These are phyloP conservation scores for Jaculus jaculus DNA, from an alignment of 2,113 vertebrate genomes.

Conservation along the genomic window DNA sequence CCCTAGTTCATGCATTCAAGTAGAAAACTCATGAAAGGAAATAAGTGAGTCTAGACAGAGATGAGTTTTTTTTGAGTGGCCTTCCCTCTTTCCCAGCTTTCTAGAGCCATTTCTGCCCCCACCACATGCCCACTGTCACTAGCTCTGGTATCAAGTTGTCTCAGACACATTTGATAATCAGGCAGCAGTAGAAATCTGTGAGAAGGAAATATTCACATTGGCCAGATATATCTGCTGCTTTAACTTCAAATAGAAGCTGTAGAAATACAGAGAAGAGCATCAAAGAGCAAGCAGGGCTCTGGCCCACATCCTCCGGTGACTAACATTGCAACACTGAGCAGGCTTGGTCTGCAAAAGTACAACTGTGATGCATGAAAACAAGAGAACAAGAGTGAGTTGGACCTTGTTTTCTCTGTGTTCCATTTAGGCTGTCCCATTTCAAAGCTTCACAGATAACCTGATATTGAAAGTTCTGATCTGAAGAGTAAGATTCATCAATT, in stretches of 20 bases:
- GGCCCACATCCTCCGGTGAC: fast-evolving
- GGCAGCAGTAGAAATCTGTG: fast-evolving
- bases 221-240: neutral
- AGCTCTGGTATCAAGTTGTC: fast-evolving
- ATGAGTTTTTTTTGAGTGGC: fast-evolving
- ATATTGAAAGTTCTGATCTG: neutral
- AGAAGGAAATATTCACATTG: too few relatives aligned
- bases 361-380: neutral
- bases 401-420: neutral
- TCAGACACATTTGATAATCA: fast-evolving
- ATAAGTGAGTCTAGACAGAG: neutral
- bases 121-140: fast-evolving
- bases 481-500: neutral
- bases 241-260: neutral
- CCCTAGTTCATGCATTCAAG: neutral
- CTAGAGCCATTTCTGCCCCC: neutral
- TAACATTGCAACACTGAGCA: fast-evolving
- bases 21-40: neutral
- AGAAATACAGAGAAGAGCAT: neutral
- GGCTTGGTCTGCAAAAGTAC: too few relatives aligned
- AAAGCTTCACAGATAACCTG: neutral
- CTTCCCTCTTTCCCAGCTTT: neutral
- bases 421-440: neutral
- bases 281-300: fast-evolving
- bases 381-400: neutral